These are phyloP conservation scores for Threskiornis aethiopicus DNA, from an alignment of 2,797 vertebrate genomes.

Conservation along the genomic window DNA sequence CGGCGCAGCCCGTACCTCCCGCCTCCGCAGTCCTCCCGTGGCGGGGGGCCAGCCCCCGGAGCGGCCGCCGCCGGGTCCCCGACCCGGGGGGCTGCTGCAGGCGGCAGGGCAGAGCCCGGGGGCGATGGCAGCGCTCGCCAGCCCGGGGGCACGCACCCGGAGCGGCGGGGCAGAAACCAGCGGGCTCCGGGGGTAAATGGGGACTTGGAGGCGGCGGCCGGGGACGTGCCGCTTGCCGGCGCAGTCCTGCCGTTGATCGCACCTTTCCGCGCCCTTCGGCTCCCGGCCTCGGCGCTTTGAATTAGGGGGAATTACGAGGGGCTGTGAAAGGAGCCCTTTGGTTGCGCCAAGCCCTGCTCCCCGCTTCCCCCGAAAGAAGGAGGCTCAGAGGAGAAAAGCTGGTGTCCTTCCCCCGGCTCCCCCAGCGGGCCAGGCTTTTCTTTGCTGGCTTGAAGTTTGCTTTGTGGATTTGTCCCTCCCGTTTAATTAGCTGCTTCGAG, in stretches of 20 bases:
- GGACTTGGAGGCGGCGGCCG: rapidly evolving
- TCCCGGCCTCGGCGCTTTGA: rapidly evolving
- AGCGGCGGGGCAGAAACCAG: background rate
- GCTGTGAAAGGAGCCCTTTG: rapidly evolving
- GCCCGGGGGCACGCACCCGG: background rate
- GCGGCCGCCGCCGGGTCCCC: background rate
- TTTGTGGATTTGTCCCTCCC: background rate
- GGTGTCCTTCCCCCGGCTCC: background rate
- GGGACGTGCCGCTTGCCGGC: rapidly evolving
- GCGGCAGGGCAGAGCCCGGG: rapidly evolving
- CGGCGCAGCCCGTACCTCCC: rapidly evolving
- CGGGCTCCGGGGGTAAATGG: background rate
- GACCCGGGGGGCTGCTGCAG: rapidly evolving
- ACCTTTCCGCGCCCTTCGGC: rapidly evolving
- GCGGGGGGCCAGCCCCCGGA: background rate
- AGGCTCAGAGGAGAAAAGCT: background rate
- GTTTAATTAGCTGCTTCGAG: conserved; percentile 20
- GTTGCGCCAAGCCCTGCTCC: background rate
- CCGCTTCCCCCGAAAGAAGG: background rate
- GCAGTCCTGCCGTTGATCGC: rapidly evolving
- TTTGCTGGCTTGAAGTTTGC: background rate
- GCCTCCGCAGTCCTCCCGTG: rapidly evolving
- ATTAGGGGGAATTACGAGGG: background rate
- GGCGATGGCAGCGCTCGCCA: background rate
- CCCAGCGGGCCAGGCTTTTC: background rate